Percentiles rank a stretch among this genome's conserved stretches.
Conservation (phyloP, 2,888 invertebrate species). For the Resseliella maxima region DNA sequence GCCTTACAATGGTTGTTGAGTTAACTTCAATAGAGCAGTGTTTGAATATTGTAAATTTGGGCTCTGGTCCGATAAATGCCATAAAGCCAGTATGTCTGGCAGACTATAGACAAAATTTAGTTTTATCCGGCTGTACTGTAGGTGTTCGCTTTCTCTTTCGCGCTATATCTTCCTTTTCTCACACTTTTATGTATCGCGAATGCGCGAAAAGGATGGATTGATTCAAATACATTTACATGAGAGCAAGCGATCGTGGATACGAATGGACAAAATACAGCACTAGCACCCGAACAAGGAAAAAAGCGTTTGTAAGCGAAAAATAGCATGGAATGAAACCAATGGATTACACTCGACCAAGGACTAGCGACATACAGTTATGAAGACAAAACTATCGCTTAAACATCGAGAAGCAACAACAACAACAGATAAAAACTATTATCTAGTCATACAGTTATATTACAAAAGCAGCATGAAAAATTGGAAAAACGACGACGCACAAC, state of each 20-base stretch:
- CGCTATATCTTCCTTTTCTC: no score
- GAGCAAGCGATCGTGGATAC: no score
- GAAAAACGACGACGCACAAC: slow-evolving; percentile 40
- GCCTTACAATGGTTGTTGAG: background rate
- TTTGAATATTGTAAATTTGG: background rate
- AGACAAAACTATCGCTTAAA: no score
- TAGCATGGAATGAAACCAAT: no score
- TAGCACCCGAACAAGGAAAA: no score
- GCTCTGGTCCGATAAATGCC: slow-evolving; percentile 36
- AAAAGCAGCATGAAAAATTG: background rate
- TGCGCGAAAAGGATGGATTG: background rate
- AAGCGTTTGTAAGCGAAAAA: no score
- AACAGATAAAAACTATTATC: no score
- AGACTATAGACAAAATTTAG: slow-evolving; percentile 45
- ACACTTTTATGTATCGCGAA: no score
- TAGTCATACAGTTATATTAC: no score
- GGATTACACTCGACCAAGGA: no score
- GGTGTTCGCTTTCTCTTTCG: background rate
- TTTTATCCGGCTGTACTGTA: background rate
- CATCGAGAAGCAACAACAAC: background rate
- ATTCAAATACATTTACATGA: background rate
- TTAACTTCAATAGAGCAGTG: background rate
- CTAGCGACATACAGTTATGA: no score
- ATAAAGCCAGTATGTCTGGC: slow-evolving; percentile 50
- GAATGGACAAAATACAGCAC: no score